Evolutionary conservation across 2,113 vertebrate species (phyloP).

Genomic region (Clarias magur): DNA sequence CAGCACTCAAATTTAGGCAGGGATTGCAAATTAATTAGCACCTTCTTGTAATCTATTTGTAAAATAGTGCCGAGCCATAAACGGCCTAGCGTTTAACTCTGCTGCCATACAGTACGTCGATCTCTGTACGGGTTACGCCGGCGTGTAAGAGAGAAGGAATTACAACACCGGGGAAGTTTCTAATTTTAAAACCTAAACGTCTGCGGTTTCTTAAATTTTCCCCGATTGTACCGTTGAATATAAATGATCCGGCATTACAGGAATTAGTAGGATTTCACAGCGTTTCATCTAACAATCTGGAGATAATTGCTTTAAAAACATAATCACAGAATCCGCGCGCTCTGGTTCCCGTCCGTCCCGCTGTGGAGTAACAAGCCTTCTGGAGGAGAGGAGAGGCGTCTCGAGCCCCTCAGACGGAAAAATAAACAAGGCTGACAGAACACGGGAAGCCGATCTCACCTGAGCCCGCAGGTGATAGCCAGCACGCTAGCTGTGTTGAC

Average conservation of each 20-base stretch:
- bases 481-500: slow-evolving; percentile 20
- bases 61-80: slow-evolving; percentile 44
- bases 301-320: slow-evolving; percentile 30
- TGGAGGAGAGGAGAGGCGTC: slow-evolving; percentile 18
- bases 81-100: slow-evolving; percentile 12
- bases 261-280: slow-evolving; percentile 11
- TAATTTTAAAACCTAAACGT: background rate
- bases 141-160: background rate
- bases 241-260: background rate
- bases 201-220: background rate
- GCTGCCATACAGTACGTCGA: background rate
- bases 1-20: slow-evolving; percentile 38
- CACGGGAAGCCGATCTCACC: slow-evolving; percentile 28
- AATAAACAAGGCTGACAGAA: slow-evolving; percentile 19
- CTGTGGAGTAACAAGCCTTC: slow-evolving; percentile 25
- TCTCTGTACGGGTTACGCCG: background rate
- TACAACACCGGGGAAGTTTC: background rate
- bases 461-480: slow-evolving; percentile 40
- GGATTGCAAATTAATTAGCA: slow-evolving; percentile 54
- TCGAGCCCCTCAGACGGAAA: slow-evolving; percentile 18
- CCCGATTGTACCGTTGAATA: background rate
- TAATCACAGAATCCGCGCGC: background rate
- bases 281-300: background rate
- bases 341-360: background rate
- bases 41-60: slow-evolving; percentile 26